phyloP scores from a whole-genome alignment of 2,113 vertebrate species.

The Setophaga petechia region DNA sequence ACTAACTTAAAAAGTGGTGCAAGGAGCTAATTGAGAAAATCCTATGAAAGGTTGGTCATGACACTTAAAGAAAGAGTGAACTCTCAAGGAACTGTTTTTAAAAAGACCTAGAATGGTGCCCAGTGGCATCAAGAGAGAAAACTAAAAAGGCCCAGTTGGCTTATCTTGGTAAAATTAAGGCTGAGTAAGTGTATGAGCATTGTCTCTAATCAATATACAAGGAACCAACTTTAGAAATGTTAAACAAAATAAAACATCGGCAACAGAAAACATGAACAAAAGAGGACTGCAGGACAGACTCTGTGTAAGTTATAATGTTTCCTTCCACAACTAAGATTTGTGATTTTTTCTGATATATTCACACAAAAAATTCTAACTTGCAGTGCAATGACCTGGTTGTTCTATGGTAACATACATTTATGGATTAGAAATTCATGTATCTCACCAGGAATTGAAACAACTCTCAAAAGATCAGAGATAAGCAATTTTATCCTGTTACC shows the following conservation, averaged over 20 bases:
- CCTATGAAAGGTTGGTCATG: neutral
- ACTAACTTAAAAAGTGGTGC: neutral
- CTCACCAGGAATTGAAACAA: neutral
- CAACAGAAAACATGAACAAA: neutral
- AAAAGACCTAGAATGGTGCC: neutral
- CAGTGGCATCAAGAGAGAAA: accelerated
- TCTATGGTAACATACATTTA: neutral
- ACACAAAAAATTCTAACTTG: neutral
- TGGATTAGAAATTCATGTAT: neutral
- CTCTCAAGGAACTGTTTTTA: neutral
- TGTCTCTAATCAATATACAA: neutral
- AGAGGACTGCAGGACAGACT: accelerated
- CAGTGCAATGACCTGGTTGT: neutral
- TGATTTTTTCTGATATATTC: neutral
- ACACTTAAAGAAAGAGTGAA: neutral
- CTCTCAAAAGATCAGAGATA: neutral
- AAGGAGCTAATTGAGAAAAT: neutral
- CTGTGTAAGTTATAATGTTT: neutral
- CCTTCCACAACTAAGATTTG: neutral
- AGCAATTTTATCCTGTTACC: neutral
- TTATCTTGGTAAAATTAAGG: neutral
- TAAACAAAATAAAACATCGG: neutral
- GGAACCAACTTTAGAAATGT: neutral
- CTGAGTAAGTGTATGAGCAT: neutral
- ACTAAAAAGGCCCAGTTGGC: neutral